phyloP scores from a whole-genome alignment of 2,888 invertebrate genomes.

The Erebia aethiops region DNA sequence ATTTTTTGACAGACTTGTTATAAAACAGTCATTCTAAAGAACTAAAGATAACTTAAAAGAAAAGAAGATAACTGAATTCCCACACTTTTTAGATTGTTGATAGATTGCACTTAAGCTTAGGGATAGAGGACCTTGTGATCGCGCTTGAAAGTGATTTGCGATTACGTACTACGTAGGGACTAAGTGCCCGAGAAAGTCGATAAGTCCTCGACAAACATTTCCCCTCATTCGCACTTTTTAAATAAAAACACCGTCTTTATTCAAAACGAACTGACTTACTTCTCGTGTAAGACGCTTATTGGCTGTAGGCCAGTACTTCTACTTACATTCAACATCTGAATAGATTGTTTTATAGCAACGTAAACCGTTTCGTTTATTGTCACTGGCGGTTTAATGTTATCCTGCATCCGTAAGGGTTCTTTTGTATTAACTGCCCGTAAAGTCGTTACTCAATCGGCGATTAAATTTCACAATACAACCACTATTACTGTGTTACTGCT shows the following conservation, averaged over 20 bases:
- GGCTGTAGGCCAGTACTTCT: constrained; percentile 70
- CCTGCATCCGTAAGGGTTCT: constrained; percentile 62
- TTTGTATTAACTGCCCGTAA: constrained; percentile 67
- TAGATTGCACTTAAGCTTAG: constrained; percentile 10
- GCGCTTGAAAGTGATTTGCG: constrained; percentile 16
- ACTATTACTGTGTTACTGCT: constrained; percentile 17
- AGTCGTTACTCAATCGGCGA: constrained; percentile 53
- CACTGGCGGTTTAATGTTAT: constrained; percentile 63
- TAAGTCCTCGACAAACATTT: constrained; percentile 20
- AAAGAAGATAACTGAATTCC: background rate
- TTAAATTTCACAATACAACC: constrained; percentile 45
- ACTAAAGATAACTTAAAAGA: background rate
- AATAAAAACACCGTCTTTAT: constrained; percentile 13
- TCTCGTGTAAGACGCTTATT: constrained; percentile 60
- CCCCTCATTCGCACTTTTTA: constrained; percentile 15
- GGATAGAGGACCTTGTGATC: constrained; percentile 5
- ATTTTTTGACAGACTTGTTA: background rate
- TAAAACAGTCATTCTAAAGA: background rate
- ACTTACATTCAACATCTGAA: constrained; percentile 70
- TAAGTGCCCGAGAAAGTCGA: constrained; percentile 11
- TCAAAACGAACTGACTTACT: constrained; percentile 12
- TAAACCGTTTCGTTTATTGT: constrained; percentile 72
- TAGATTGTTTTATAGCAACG: constrained; percentile 74
- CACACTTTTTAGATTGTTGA: background rate
- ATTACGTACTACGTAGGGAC: constrained; percentile 14